Conservation (phyloP, 2,113 vertebrate species). For the Todiramphus chloris region DNA sequence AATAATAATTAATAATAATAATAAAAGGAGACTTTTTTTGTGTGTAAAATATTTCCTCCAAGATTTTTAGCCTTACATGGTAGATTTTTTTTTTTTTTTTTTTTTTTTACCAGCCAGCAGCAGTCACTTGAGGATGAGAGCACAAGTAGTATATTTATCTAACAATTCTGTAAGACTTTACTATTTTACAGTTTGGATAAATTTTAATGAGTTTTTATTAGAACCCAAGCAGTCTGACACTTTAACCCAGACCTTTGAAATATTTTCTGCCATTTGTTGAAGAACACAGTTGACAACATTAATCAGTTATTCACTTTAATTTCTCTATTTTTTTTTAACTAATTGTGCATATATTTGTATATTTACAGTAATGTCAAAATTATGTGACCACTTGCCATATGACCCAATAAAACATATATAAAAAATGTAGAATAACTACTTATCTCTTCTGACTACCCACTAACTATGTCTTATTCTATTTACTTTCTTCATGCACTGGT, state of each 20-base stretch:
- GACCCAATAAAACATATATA: not conserved
- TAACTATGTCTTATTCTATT: not conserved
- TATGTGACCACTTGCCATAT: not conserved
- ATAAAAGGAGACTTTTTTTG: too few species aligned
- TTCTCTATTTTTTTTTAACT: not conserved
- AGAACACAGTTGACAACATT: not conserved
- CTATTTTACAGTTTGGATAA: not conserved
- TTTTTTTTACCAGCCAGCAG: not conserved
- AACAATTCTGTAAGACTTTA: not conserved
- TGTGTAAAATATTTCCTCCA: not conserved
- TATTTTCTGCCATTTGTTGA: not conserved
- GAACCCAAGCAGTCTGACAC: not conserved
- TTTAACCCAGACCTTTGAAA: not conserved
- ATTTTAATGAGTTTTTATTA: not conserved
- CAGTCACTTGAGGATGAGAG: not conserved
- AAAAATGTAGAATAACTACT: not conserved
- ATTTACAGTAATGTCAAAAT: not conserved
- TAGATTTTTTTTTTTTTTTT: too few species aligned
- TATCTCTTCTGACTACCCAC: not conserved
- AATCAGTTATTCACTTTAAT: not conserved
- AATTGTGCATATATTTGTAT: not conserved
- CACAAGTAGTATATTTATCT: not conserved
- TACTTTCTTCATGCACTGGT: not conserved
- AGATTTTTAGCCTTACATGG: not conserved
- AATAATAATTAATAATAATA: too few species aligned